These are phyloP conservation scores for Heterotilapia buettikoferi DNA, from an alignment of 2,113 vertebrate genomes.

Conservation along the genomic window DNA sequence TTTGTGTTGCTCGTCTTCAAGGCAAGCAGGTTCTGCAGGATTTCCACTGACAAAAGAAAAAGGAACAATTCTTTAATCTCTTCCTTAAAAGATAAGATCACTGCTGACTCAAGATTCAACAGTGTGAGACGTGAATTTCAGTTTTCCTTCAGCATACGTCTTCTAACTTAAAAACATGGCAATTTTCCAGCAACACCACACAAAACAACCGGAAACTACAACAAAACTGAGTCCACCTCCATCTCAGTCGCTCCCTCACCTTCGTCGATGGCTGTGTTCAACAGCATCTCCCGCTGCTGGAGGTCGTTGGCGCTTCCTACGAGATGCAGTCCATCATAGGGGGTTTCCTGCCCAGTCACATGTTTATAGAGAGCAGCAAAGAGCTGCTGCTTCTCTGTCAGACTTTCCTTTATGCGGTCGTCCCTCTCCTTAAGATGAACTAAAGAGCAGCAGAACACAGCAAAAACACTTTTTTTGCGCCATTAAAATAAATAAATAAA, in stretches of 20 bases:
- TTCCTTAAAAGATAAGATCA: background rate
- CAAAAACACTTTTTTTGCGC: background rate
- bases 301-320: conserved; percentile 70
- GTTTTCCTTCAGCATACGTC: background rate
- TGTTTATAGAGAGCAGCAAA: conserved; percentile 72
- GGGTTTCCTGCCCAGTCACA: conserved; percentile 63
- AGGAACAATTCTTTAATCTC: background rate
- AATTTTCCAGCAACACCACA: accelerated
- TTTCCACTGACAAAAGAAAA: conserved; percentile 74
- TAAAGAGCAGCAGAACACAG: conserved; percentile 30
- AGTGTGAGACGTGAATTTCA: background rate
- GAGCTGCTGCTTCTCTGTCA: conserved; percentile 84
- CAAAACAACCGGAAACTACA: background rate
- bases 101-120: background rate
- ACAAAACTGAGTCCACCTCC: background rate
- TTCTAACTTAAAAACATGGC: background rate
- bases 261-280: conserved; percentile 76
- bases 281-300: conserved; percentile 76
- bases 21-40: conserved; percentile 77
- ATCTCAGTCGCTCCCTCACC: conserved; percentile 57
- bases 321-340: conserved; percentile 61
- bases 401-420: conserved; percentile 71
- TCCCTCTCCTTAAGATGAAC: conserved; percentile 78
- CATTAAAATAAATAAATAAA: background rate
- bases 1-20: conserved; percentile 24